Evolutionary conservation across 1,140 invertebrate species (phyloP).

Genomic region (Ganaspis sp.): DNA sequence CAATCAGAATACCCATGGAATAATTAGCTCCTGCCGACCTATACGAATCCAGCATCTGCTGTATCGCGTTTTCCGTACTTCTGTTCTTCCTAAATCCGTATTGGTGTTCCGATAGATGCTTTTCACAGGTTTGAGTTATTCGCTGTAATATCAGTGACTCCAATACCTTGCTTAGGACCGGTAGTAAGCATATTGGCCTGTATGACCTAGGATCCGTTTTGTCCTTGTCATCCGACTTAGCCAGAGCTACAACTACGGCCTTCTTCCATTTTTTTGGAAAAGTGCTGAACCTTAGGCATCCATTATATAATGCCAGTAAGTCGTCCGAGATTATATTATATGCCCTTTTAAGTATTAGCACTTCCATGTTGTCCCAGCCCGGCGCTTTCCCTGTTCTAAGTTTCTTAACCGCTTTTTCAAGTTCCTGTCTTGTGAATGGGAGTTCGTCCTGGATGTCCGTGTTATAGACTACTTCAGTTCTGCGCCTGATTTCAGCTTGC

Average conservation of each 20-base stretch:
- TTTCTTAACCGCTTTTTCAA: background rate
- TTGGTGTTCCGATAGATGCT: slow-evolving; percentile 54
- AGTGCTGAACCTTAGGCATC: slow-evolving; percentile 35
- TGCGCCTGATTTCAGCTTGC: background rate
- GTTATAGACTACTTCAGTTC: too few species aligned
- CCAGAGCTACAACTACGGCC: slow-evolving; percentile 53
- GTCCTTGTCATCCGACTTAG: slow-evolving; percentile 48
- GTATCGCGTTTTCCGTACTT: slow-evolving; percentile 68
- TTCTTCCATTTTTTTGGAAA: slow-evolving; percentile 63
- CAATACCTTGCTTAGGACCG: too few species aligned
- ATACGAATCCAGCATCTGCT: slow-evolving; percentile 37
- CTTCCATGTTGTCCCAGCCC: slow-evolving; percentile 57
- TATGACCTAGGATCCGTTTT: slow-evolving; percentile 51
- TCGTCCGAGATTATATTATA: too few species aligned
- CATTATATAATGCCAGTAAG: slow-evolving; percentile 37
- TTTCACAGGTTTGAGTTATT: too few species aligned
- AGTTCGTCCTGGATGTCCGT: too few species aligned
- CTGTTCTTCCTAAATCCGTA: slow-evolving; percentile 58
- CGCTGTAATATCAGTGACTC: too few species aligned
- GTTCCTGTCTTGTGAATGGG: background rate
- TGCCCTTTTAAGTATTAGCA: slow-evolving; percentile 49
- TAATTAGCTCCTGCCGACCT: slow-evolving; percentile 49
- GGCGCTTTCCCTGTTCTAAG: slow-evolving; percentile 37
- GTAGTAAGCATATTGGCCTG: slow-evolving; percentile 57
- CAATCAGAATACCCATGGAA: slow-evolving; percentile 61